phyloP scores from a whole-genome alignment of 2,113 vertebrate species.

The Diglossa brunneiventris region DNA sequence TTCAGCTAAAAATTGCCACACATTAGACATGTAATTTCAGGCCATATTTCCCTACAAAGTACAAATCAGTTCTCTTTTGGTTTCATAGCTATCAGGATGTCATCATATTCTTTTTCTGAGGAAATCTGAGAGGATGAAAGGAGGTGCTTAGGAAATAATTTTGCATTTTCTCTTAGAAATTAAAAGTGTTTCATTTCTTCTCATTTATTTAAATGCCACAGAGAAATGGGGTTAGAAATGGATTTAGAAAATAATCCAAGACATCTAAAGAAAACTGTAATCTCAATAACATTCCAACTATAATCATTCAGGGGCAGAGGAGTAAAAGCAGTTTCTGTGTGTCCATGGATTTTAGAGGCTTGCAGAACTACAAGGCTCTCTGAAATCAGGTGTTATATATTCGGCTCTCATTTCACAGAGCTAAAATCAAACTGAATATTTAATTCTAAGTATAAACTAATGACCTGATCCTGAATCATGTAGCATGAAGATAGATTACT shows the following conservation, averaged over 20 bases:
- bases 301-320: not conserved
- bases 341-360: not conserved
- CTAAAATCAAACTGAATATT: constrained; percentile 61
- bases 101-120: constrained; percentile 1
- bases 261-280: constrained; percentile 21
- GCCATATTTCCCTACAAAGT: constrained; percentile 29
- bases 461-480: constrained; percentile 51
- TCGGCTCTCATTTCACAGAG: constrained; percentile 18
- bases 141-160: constrained; percentile 9
- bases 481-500: constrained; percentile 52
- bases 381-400: constrained; percentile 40
- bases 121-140: constrained; percentile 4
- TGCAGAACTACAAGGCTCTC: not conserved
- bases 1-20: constrained; percentile 38
- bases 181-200: constrained; percentile 36
- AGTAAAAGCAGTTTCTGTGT: not conserved
- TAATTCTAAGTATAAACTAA: constrained; percentile 60
- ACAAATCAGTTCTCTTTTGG: not conserved
- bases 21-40: constrained; percentile 47
- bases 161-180: constrained; percentile 32
- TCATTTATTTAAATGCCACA: not conserved
- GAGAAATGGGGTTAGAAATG: constrained; percentile 31
- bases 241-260: constrained; percentile 49
- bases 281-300: not conserved
- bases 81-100: not conserved